A percentile compares a stretch with the other conserved stretches of the same genome.
Conservation (phyloP, 2,888 invertebrate genomes). For the Epiperipatus broadwayi region DNA sequence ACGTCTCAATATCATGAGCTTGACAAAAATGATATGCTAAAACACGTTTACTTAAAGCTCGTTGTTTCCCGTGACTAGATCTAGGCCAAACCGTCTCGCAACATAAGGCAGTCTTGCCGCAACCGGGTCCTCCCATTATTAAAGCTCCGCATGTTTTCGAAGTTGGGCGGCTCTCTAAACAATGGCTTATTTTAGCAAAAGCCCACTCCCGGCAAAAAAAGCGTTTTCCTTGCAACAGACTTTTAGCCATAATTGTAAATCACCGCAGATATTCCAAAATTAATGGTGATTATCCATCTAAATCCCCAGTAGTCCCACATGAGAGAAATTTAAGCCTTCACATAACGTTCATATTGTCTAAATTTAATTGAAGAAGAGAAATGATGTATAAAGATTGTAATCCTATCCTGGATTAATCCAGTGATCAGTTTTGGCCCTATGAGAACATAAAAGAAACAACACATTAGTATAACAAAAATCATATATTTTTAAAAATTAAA, state of each 20-base stretch:
- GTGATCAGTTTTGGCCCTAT: no score
- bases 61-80: conserved; percentile 20
- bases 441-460: no score
- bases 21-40: conserved; percentile 63
- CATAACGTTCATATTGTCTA: no score
- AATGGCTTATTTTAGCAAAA: conserved; percentile 75
- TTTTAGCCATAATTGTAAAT: conserved; percentile 23
- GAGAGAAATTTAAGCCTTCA: no score
- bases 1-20: conserved; percentile 59
- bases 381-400: no score
- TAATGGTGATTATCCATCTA: no score
- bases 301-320: no score
- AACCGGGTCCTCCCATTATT: conserved; percentile 73
- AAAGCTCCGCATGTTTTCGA: conserved; percentile 62
- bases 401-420: no score
- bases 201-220: conserved; percentile 91
- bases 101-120: conserved; percentile 55
- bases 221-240: conserved; percentile 34
- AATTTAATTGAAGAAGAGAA: no score
- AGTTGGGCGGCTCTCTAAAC: conserved; percentile 60
- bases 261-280: no score
- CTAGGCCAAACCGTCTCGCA: conserved; percentile 36
- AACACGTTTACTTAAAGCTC: conserved; percentile 50
- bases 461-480: no score
- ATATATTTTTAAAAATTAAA: no score